These are phyloP conservation scores for Uloborus diversus DNA, from an alignment of 1,140 invertebrate genomes.

Conservation along the genomic window DNA sequence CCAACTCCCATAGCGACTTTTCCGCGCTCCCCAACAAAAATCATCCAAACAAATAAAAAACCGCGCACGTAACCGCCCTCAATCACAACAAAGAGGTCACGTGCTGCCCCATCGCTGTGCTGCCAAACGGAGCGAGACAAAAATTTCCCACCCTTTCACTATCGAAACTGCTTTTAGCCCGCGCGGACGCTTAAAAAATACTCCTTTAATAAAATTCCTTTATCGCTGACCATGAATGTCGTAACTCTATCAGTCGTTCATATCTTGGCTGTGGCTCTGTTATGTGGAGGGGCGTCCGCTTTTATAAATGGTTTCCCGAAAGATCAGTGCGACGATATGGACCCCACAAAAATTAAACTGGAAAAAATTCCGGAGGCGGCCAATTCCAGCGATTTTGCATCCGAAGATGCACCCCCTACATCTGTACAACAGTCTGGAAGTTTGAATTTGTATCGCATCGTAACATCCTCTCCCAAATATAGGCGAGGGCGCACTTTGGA, in stretches of 20 bases:
- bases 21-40: too few species aligned
- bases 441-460: conserved; percentile 34
- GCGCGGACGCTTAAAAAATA: conserved; percentile 37
- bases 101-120: conserved; percentile 27
- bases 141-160: conserved; percentile 44
- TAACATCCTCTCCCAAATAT: conserved; percentile 32
- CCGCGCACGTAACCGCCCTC: conserved; percentile 9
- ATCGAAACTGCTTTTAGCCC: conserved; percentile 31
- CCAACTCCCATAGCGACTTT: too few species aligned
- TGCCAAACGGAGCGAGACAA: conserved; percentile 55
- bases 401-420: conserved; percentile 30
- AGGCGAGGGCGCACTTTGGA: conserved; percentile 26
- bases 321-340: conserved; percentile 48
- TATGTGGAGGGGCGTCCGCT: not conserved
- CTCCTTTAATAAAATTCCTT: not conserved
- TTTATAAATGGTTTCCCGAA: conserved; percentile 46
- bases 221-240: conserved; percentile 7
- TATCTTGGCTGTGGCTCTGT: conserved; percentile 9
- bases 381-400: conserved; percentile 9
- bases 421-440: conserved; percentile 19
- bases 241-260: conserved; percentile 6
- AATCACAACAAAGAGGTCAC: conserved; percentile 53
- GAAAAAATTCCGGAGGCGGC: not conserved
- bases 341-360: conserved; percentile 38
- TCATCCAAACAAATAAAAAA: too few species aligned